Conservation (phyloP, 2,113 vertebrate genomes). For the Danionella cerebrum region DNA sequence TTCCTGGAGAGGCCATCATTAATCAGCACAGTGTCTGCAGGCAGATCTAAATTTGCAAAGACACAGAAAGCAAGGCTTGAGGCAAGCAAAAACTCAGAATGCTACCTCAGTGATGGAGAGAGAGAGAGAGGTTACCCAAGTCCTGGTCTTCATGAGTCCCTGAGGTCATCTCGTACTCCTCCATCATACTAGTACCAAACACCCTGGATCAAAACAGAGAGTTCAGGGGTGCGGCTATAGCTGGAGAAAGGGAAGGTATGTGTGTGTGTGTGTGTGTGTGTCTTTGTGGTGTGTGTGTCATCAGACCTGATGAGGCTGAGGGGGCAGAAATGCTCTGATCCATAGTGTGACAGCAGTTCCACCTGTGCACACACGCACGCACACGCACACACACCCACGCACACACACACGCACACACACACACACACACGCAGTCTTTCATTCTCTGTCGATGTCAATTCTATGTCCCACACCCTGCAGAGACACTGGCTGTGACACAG, state of each 20-base stretch:
- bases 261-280: neutral
- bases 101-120: too few species aligned
- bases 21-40: slow-evolving; percentile 68
- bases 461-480: too few species aligned
- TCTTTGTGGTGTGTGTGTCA: neutral
- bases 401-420: neutral
- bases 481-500: too few species aligned
- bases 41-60: slow-evolving; percentile 70
- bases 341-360: slow-evolving; percentile 92
- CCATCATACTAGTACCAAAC: slow-evolving; percentile 98
- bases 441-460: too few species aligned
- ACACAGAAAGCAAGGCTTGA: neutral
- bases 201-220: slow-evolving; percentile 62
- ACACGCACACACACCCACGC: neutral
- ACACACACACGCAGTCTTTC: neutral
- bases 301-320: slow-evolving; percentile 91
- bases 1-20: slow-evolving; percentile 85
- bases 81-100: too few species aligned
- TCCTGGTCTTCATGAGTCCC: slow-evolving; percentile 82
- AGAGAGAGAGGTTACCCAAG: slow-evolving; percentile 62
- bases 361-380: slow-evolving; percentile 63
- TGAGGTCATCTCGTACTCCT: slow-evolving; percentile 93
- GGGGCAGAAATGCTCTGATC: slow-evolving; percentile 97
- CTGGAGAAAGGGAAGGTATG: too few species aligned
- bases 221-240: too few species aligned